Conservation (phyloP, 2,888 invertebrate species). For the Acleris holmiana region DNA sequence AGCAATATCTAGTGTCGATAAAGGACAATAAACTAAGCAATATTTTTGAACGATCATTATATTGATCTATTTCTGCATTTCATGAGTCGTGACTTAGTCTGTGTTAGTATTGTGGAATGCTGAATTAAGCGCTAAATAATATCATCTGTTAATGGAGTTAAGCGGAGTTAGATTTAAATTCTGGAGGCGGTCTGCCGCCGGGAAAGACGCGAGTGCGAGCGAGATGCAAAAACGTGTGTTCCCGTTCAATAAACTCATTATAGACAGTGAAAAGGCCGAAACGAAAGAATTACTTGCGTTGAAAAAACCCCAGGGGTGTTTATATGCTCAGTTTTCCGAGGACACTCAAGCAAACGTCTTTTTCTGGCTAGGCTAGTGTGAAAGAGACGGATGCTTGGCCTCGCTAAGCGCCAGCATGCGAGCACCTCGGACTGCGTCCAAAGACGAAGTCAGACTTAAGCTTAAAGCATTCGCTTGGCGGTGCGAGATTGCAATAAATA, state of each 20-base stretch:
- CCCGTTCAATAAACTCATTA: conserved; percentile 56
- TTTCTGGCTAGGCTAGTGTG: conserved; percentile 14
- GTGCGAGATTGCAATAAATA: conserved; percentile 75
- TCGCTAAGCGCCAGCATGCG: conserved; percentile 3
- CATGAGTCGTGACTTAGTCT: conserved; percentile 34
- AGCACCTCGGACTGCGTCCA: conserved; percentile 39
- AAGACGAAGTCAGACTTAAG: conserved; percentile 43
- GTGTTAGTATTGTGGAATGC: conserved; percentile 34
- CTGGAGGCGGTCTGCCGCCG: conserved; percentile 20
- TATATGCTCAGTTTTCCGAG: conserved; percentile 7
- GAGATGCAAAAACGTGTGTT: conserved; percentile 22
- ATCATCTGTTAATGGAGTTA: conserved; percentile 26
- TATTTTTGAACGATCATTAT: conserved; percentile 35
- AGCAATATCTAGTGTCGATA: conserved; percentile 36
- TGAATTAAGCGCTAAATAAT: conserved; percentile 25
- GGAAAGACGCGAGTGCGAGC: conserved; percentile 14
- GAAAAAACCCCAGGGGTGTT: conserved; percentile 17
- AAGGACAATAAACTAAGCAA: conserved; percentile 38
- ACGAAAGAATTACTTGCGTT: conserved; percentile 43
- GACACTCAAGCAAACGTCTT: conserved; percentile 1
- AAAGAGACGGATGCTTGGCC: not conserved
- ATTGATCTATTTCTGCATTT: conserved; percentile 37
- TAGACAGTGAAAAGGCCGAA: conserved; percentile 77
- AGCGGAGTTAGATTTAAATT: conserved; percentile 15
- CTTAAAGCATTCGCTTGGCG: conserved; percentile 42